These are phyloP conservation scores for Gryllus bimaculatus DNA, from an alignment of 1,140 invertebrate species.

Conservation along the genomic window DNA sequence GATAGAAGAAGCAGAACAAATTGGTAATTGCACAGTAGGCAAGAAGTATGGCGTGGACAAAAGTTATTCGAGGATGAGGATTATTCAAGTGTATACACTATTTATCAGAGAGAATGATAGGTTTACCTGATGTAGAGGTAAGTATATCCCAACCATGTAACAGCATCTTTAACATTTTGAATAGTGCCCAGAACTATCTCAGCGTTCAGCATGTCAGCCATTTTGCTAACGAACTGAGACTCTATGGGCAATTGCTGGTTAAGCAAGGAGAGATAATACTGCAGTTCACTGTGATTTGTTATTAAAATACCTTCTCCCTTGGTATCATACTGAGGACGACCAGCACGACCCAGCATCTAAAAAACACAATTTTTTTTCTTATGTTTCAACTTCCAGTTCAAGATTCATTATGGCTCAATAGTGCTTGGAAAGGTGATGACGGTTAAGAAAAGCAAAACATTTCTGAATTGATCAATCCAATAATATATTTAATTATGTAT, in stretches of 20 bases:
- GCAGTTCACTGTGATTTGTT: conserved; percentile 96
- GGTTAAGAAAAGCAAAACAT: no score
- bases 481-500: no score
- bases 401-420: no score
- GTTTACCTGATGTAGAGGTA: conserved; percentile 76
- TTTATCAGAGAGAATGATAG: no score
- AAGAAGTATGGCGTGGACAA: no score
- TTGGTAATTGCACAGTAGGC: no score
- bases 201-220: conserved; percentile 96
- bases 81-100: no score
- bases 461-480: no score
- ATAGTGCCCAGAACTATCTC: conserved; percentile 95
- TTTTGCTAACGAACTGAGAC: conserved; percentile 70
- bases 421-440: no score
- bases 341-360: conserved; percentile 93
- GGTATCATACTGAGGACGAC: conserved; percentile 96
- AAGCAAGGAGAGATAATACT: conserved; percentile 94
- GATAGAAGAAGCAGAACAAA: no score
- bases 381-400: no score
- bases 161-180: conserved; percentile 89
- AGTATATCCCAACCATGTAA: conserved; percentile 92
- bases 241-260: conserved; percentile 94
- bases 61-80: no score
- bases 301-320: conserved; percentile 98
- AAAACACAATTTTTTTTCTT: conserved; percentile 10